Percentiles rank a stretch among this genome's conserved stretches.
These are phyloP conservation scores for Gymnoscelis rufifasciata DNA, from an alignment of 2,888 invertebrate species.

Conservation along the genomic window DNA sequence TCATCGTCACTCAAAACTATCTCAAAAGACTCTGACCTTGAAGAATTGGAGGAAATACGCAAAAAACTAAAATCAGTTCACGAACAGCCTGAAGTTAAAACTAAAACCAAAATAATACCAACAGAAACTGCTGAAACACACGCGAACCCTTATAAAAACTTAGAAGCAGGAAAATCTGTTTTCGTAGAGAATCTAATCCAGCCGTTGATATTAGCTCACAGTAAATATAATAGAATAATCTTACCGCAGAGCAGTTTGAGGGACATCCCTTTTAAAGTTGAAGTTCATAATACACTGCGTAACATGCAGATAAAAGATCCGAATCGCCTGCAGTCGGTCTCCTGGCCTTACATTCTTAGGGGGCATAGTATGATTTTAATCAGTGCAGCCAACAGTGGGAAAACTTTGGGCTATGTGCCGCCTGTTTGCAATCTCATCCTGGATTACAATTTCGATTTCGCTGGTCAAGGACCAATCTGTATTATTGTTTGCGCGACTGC, in stretches of 20 bases:
- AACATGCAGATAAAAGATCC: conserved; percentile 57
- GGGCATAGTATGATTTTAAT: conserved; percentile 83
- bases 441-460: conserved; percentile 50
- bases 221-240: conserved; percentile 53
- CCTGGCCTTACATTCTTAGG: conserved; percentile 84
- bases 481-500: conserved; percentile 83
- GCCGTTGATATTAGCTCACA: conserved; percentile 65
- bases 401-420: conserved; percentile 85
- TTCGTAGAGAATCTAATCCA: conserved; percentile 65
- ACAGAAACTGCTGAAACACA: conserved; percentile 30
- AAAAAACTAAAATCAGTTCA: neutral
- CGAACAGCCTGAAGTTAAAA: neutral
- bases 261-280: conserved; percentile 52
- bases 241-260: conserved; percentile 46
- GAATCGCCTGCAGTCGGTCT: conserved; percentile 81
- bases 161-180: conserved; percentile 53
- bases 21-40: conserved; percentile 11
- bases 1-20: neutral
- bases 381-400: conserved; percentile 80
- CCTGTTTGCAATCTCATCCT: conserved; percentile 81
- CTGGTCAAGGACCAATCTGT: conserved; percentile 80
- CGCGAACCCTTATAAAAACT: conserved; percentile 62
- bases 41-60: conserved; percentile 10
- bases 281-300: conserved; percentile 49
- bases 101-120: neutral